Conservation (phyloP, 1,140 invertebrate species). For the Chironomus tepperi region DNA sequence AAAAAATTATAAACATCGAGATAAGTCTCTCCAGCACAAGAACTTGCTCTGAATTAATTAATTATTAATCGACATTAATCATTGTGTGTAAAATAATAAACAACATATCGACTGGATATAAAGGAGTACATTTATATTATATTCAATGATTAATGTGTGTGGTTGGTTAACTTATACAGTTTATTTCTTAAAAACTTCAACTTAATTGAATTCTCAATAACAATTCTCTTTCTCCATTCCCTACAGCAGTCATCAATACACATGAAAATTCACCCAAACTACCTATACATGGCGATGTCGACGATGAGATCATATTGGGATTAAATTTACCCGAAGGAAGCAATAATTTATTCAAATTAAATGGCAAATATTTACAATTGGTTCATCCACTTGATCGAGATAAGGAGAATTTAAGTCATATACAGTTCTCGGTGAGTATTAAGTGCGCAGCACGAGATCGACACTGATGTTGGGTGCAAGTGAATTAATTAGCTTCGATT, state of each 20-base stretch:
- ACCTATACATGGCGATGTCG: conserved; percentile 72
- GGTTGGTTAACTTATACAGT: neutral
- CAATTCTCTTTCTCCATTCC: neutral
- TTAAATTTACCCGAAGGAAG: conserved; percentile 63
- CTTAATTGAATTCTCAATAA: neutral
- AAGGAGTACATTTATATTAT: neutral
- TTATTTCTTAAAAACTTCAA: neutral
- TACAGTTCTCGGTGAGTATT: conserved; percentile 69
- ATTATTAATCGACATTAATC: neutral
- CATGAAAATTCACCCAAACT: conserved; percentile 52
- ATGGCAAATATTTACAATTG: conserved; percentile 72
- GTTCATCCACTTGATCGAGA: conserved; percentile 76
- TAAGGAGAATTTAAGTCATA: conserved; percentile 73
- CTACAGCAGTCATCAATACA: neutral
- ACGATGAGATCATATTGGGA: conserved; percentile 66
- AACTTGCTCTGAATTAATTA: neutral
- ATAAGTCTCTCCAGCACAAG: neutral
- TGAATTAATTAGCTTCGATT: too few relatives aligned
- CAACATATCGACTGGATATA: too few relatives aligned
- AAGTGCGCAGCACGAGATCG: neutral
- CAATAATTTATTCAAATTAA: conserved; percentile 63
- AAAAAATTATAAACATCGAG: neutral
- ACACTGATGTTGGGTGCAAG: too few relatives aligned
- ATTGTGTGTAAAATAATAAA: neutral
- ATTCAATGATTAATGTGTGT: neutral